Evolutionary conservation across 1,140 invertebrate genomes (phyloP), one percentile per base, ranked within the genome.

Genomic region (Sinonovacula constricta): DNA sequence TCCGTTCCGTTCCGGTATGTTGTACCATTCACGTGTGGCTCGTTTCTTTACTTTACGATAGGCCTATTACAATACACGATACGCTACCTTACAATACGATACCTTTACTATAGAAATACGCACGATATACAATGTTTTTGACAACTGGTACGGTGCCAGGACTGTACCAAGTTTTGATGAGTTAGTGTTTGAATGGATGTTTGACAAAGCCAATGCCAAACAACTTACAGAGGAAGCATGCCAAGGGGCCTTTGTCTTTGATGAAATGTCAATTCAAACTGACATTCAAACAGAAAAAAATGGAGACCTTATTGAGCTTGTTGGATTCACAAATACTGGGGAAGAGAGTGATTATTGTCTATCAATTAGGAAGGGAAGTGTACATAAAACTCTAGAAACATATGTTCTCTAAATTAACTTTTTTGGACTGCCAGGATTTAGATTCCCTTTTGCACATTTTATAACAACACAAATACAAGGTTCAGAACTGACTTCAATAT

Each of bases 361-460:
- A 33, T 71, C 0, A 5, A 0, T 77, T 5, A 0, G 22, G 36
- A 49, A 24, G 53, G 67, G 67, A 18, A 81, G 57, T 36, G 54
- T 67, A 7, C 12, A 70, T 0, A 68, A 45, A 60, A 30, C n/a
- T 2, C 5, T 80, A n/a, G 78, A 39, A 24, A 79, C 60, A 4
- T 74, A 82, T 76, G 83, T 75, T 0, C n/a, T 80, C 22, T 74
- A 84, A 34, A 63, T 80, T 24, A 7, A 80, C 0, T 83, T 83
- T 56, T 15, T 76, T 24, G 76, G 80, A 26, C 2, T 79, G 22
- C 76, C 51, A 66, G 82, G 80, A 2, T 81, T 83, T 67, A 30
- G 63, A 34, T 81, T 79, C 63, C 79, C 74, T 24, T 65, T 81
- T 70, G 74, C 81, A 31, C 79, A 83, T 60, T 83, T 78, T 51